Evolutionary conservation across 2,888 invertebrate species (phyloP).

Genomic region (Noctua janthe): DNA sequence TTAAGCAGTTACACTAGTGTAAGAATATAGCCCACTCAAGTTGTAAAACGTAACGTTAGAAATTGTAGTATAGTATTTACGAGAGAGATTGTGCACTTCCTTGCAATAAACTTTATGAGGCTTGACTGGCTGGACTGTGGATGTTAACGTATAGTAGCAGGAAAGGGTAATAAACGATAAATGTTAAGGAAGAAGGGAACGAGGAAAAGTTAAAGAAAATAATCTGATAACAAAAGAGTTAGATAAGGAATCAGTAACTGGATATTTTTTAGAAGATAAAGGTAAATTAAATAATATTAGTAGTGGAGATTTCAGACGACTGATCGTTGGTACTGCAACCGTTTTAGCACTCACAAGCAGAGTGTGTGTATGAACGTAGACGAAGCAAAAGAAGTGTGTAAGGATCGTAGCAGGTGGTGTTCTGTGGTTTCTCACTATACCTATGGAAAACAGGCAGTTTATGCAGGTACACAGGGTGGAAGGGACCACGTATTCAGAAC

Average conservation of each 20-base stretch:
- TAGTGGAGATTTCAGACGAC: not conserved
- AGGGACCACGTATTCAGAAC: too few species aligned
- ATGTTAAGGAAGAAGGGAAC: conserved; percentile 2
- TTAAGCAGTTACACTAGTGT: not conserved
- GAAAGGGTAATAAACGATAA: conserved; percentile 42
- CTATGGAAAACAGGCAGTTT: too few species aligned
- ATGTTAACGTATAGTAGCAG: conserved; percentile 28
- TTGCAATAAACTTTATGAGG: conserved; percentile 51
- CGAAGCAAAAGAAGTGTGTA: not conserved
- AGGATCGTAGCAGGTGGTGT: not conserved
- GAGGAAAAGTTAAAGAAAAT: conserved; percentile 8
- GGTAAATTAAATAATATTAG: not conserved
- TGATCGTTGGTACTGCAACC: not conserved
- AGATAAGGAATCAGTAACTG: not conserved
- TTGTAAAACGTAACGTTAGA: conserved; percentile 15
- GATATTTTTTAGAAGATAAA: not conserved
- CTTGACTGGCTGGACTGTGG: conserved; percentile 28
- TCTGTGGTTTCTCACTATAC: not conserved
- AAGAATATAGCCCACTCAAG: not conserved
- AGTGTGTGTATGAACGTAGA: not conserved
- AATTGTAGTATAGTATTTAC: conserved; percentile 30
- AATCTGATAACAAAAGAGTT: not conserved
- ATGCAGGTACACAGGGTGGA: too few species aligned
- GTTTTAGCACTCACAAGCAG: not conserved
- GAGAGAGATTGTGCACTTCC: conserved; percentile 43